Base-by-base conservation (phyloP, 1,140 invertebrate genomes). In the Meteorus sp. region DNA sequence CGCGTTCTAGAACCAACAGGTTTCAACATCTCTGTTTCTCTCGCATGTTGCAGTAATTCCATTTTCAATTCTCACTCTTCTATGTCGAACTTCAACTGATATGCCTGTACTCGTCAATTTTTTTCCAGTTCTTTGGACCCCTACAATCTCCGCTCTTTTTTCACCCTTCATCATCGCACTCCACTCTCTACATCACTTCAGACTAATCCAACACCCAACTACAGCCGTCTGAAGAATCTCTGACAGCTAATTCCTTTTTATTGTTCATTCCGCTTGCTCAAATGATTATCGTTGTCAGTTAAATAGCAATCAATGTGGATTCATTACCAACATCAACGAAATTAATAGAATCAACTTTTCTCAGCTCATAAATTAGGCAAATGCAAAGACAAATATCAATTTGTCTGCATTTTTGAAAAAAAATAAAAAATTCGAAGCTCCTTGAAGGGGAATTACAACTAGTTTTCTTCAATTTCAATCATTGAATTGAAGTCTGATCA, bases 21-120 rank as follows among this genome's bases (percentile, higher is more conserved):
- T 58, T 58, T 51, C 19, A 58, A 58, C 43, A 31, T 56, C 54
- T 56, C 54, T 19, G 19, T 56, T 44, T 8, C 43, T 47, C 53
- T 31, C 15, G 27, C 27, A 56, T 47, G 23, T 29, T 56, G 52
- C n/a, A 25, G 39, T 19, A 51, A 27, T 50, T 56, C 47, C 47
- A 39, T 35, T 19, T 47, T 31, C 25, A 19, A 9, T 22, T 15
- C 20, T 3, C 41, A 37, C 39, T 47, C 51, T 31, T 35, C 37
- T 52, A 25, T 51, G 31, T 15, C 20, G 20, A 22, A 41, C 51
- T 53, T 25, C 11, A 35, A 35, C n/a, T n/a, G n/a, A 35, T 35
- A 35, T 35, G 33, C 13, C 13, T 35, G 9, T 35, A 35, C 33
- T 35, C 2, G 3, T 35, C 33, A 4, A 11, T 35, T 35, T 11